Conservation (phyloP, 1,140 invertebrate genomes). For the Epicauta chinensis region DNA sequence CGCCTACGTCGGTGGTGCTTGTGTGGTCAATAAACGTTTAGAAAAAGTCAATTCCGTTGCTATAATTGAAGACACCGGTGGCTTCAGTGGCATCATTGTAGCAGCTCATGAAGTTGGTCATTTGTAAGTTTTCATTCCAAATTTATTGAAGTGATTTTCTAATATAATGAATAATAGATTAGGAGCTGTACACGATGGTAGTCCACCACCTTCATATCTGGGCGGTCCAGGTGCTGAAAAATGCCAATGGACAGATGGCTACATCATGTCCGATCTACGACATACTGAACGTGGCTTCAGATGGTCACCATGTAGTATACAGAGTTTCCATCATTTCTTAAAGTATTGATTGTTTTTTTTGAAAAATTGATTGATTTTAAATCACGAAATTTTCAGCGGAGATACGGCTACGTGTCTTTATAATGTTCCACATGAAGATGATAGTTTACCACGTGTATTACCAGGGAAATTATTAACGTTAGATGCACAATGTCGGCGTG, state of each 20-base stretch:
- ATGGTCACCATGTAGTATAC: slow-evolving; percentile 90
- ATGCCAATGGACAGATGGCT: slow-evolving; percentile 93
- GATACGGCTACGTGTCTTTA: slow-evolving; percentile 91
- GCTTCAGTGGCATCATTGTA: slow-evolving; percentile 93
- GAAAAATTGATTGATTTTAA: slow-evolving; percentile 10
- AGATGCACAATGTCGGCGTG: slow-evolving; percentile 88
- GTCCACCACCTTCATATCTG: slow-evolving; percentile 86
- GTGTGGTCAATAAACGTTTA: slow-evolving; percentile 89
- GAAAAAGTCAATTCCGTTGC: slow-evolving; percentile 95
- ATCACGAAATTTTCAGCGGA: slow-evolving; percentile 56
- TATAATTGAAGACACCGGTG: slow-evolving; percentile 93
- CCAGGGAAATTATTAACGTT: slow-evolving; percentile 84
- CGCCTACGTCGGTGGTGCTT: slow-evolving; percentile 92
- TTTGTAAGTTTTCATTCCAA: slow-evolving; percentile 64
- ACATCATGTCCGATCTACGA: slow-evolving; percentile 91
- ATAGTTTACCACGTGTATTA: slow-evolving; percentile 77
- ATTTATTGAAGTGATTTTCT: not conserved
- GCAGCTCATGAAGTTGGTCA: slow-evolving; percentile 95
- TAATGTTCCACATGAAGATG: slow-evolving; percentile 90
- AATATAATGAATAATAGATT: slow-evolving; percentile 52
- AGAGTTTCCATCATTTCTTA: slow-evolving; percentile 92
- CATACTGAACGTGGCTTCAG: slow-evolving; percentile 92
- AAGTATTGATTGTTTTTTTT: slow-evolving; percentile 57
- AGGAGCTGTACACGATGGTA: slow-evolving; percentile 91
- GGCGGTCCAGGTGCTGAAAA: slow-evolving; percentile 93